Percentiles rank a stretch among this genome's conserved stretches.
These are phyloP conservation scores for Harpagoxenus sublaevis DNA, from an alignment of 2,888 invertebrate genomes.

Conservation along the genomic window DNA sequence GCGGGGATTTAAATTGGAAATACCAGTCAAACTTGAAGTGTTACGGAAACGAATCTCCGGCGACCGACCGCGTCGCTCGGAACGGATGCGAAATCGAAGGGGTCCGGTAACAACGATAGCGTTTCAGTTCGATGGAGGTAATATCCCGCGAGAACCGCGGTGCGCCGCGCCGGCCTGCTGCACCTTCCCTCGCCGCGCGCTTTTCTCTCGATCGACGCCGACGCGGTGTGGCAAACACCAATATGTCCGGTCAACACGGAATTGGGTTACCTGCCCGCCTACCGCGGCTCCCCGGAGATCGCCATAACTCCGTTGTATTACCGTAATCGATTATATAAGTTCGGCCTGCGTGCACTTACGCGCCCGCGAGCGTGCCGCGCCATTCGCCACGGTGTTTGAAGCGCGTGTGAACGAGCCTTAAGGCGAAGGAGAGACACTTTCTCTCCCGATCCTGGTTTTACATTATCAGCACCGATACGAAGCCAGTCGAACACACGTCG, in stretches of 20 bases:
- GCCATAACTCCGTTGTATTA: conserved; percentile 64
- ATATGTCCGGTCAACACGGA: conserved; percentile 61
- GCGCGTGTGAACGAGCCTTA: conserved; percentile 61
- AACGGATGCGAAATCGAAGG: conserved; percentile 29
- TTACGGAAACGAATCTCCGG: conserved; percentile 24
- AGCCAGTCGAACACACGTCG: neutral
- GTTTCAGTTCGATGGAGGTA: conserved; percentile 45
- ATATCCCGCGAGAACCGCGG: conserved; percentile 27
- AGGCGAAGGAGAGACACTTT: conserved; percentile 69
- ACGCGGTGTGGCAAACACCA: conserved; percentile 17
- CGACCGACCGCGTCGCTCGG: neutral
- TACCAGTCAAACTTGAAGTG: conserved; percentile 6
- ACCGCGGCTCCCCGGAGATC: conserved; percentile 53
- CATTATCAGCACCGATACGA: conserved; percentile 40
- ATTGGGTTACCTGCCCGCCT: conserved; percentile 61
- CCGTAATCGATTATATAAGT: conserved; percentile 67
- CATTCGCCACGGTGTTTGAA: conserved; percentile 49
- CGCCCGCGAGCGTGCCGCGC: conserved; percentile 35
- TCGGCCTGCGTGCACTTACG: conserved; percentile 58
- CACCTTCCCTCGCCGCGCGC: conserved; percentile 7
- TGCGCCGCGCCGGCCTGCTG: neutral
- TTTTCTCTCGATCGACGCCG: conserved; percentile 39
- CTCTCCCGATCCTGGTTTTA: conserved; percentile 56
- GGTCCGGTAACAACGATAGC: conserved; percentile 34
- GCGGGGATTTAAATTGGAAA: conserved; percentile 11